Conservation (phyloP, 2,888 invertebrate genomes). For the Standfussiana lucernea region DNA sequence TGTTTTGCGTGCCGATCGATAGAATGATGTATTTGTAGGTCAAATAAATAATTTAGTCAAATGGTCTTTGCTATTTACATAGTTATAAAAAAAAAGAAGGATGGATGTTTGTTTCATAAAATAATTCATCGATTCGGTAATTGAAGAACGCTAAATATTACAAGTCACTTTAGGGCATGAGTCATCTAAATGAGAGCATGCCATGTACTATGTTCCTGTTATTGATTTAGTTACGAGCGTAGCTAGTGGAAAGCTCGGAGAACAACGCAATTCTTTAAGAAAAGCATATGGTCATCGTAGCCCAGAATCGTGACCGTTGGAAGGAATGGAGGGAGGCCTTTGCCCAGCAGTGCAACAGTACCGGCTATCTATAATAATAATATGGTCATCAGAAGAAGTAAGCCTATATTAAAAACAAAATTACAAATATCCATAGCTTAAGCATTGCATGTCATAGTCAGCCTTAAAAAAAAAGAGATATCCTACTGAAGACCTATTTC, state of each 20-base stretch:
- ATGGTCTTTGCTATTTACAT: not conserved
- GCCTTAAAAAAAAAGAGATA: too few species aligned
- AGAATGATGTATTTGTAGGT: slow-evolving; percentile 4
- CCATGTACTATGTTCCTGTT: not conserved
- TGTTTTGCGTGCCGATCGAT: not conserved
- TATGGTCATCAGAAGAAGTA: too few species aligned
- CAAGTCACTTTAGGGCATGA: not conserved
- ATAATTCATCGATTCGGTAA: slow-evolving; percentile 9
- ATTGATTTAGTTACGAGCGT: not conserved
- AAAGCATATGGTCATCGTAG: not conserved
- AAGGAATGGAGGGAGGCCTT: too few species aligned
- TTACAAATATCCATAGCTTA: not conserved
- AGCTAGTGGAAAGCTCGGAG: too few species aligned
- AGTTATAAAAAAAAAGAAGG: too few species aligned
- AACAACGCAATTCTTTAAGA: not conserved
- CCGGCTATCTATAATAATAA: too few species aligned
- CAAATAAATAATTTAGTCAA: slow-evolving; percentile 16
- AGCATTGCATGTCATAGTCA: too few species aligned
- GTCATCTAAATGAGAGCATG: not conserved
- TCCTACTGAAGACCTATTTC: too few species aligned
- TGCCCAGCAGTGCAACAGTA: too few species aligned
- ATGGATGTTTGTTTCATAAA: too few species aligned
- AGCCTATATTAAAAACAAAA: not conserved
- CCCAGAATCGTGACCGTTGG: too few species aligned
- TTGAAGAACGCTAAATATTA: slow-evolving; percentile 7